Evolutionary conservation across 2,113 vertebrate genomes (phyloP), one percentile per base, ranked within the genome.

Genomic region (Rhagologus leucostigma): DNA sequence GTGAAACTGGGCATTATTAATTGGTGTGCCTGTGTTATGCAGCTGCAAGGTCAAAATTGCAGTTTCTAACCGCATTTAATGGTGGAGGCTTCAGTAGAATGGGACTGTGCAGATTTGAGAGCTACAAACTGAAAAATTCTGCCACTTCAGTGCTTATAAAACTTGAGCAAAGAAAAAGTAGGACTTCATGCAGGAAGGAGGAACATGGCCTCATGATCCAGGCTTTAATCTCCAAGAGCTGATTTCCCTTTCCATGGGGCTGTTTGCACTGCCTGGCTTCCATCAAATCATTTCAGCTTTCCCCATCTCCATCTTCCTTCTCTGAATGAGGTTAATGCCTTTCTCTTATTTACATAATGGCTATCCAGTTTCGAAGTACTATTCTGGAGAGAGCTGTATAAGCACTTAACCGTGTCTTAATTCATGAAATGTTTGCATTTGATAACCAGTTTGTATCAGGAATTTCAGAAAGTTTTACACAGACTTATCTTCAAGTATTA

Each of bases 171-270:
- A 53, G 41, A 60, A 78, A 53, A 44, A 4, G 13, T 6, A 26
- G 70, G 52, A 22, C 57, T 84, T 84, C 26, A 5, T 26, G 29
- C 30, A 30, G 49, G 46, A 76, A 11, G 53, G 55, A 64, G 59
- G 50, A 65, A 11, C 10, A 27, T 0, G 8, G 11, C 41, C 60
- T 59, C 3, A 0, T 39, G 62, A 30, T 39, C 18, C 11, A 19
- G 39, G 32, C 65, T 63, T 78, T 78, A 37, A 42, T 35, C 49
- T 77, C 35, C 39, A 14, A 20, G 33, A n/a, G 33, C 63, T 55
- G 39, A 7, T 70, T 79, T 87, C 63, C 21, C 22, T 46, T 63
- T 71, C 46, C 50, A 39, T 0, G 0, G 2, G 26, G 24, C 62
- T 75, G 0, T 68, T 63, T 67, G 65, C 46, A 24, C 79, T 35